These are phyloP conservation scores for Mobula birostris DNA, from an alignment of 2,113 vertebrate genomes.

Conservation along the genomic window DNA sequence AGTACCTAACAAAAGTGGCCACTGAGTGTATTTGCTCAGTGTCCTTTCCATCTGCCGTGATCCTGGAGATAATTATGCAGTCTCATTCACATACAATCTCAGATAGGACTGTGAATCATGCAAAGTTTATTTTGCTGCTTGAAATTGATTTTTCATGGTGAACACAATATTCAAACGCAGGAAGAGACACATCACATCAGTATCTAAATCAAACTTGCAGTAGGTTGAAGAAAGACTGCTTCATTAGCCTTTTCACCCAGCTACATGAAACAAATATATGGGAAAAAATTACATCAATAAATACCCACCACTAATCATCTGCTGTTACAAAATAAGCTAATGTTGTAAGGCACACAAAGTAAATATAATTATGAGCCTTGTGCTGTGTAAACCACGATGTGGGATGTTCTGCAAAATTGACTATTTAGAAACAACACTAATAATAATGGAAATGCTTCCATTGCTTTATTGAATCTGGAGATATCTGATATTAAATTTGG, in stretches of 20 bases:
- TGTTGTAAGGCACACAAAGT: too few relatives aligned
- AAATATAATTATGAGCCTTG: background rate
- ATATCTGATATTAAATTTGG: conserved; percentile 9
- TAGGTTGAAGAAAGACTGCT: background rate
- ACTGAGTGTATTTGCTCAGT: background rate
- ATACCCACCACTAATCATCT: background rate
- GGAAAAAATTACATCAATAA: background rate
- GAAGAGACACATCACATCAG: background rate
- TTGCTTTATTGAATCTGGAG: background rate
- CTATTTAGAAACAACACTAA: background rate
- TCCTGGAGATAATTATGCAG: background rate
- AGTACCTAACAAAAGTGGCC: too few relatives aligned
- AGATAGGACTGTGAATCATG: background rate
- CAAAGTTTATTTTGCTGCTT: background rate
- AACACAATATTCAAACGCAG: background rate
- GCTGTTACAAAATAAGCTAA: background rate
- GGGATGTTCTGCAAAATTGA: background rate
- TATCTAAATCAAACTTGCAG: background rate
- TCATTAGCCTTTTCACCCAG: background rate
- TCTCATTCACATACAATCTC: background rate
- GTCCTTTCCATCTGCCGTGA: background rate
- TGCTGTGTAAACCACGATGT: background rate
- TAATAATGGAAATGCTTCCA: conserved; percentile 1
- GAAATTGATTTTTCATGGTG: background rate
- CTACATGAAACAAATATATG: background rate